Evolutionary conservation across 2,888 invertebrate species (phyloP).

Genomic region (Pandemis cinnamomeana): DNA sequence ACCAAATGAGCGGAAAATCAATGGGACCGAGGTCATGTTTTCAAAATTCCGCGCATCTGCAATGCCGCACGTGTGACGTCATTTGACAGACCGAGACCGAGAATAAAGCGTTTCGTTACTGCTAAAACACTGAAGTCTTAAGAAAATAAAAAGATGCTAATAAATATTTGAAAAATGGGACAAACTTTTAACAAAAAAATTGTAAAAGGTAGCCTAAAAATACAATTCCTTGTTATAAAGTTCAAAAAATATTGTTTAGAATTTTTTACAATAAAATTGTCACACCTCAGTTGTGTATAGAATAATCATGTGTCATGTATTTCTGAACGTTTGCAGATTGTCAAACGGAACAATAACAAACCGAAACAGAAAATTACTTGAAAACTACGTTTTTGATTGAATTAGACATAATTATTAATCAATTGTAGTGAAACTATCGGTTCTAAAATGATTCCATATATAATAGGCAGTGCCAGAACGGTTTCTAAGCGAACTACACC

Average conservation of each 20-base stretch:
- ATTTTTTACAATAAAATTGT: neutral
- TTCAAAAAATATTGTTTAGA: neutral
- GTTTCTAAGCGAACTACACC: slow-evolving; percentile 47
- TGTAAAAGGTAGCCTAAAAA: too few species aligned
- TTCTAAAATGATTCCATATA: slow-evolving; percentile 53
- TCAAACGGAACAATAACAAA: neutral
- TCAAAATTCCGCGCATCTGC: slow-evolving; percentile 67
- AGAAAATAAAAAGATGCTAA: too few species aligned
- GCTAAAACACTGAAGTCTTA: neutral
- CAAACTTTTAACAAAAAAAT: too few species aligned
- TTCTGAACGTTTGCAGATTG: neutral
- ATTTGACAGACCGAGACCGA: slow-evolving; percentile 27
- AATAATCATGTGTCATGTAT: neutral
- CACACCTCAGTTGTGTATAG: neutral
- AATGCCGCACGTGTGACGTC: slow-evolving; percentile 52
- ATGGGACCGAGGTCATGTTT: slow-evolving; percentile 47
- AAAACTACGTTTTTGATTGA: neutral
- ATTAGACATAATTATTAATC: neutral
- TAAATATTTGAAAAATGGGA: too few species aligned
- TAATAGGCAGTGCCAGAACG: slow-evolving; percentile 45
- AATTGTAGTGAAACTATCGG: neutral
- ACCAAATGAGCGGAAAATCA: slow-evolving; percentile 47
- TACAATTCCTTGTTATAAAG: too few species aligned
- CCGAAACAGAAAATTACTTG: neutral
- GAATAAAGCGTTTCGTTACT: slow-evolving; percentile 24